Percentiles rank a stretch among this genome's conserved stretches.
phyloP scores from a whole-genome alignment of 37 sponge, comb jelly and placozoan genomes.

The Halichondria panicea region DNA sequence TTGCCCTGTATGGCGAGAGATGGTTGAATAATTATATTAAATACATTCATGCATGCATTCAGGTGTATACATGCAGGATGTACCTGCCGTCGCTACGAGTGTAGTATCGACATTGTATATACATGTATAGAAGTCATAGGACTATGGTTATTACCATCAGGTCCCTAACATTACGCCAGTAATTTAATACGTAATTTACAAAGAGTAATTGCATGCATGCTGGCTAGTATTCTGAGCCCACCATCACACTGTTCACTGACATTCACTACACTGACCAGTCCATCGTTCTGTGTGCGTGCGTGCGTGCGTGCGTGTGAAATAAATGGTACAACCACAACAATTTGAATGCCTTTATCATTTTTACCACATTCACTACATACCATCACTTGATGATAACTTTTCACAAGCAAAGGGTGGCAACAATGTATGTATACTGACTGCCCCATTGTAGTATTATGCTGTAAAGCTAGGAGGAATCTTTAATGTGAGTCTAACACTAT shows the following conservation, averaged over 20 bases:
- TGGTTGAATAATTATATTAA: neutral
- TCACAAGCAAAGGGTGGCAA: neutral
- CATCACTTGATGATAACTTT: neutral
- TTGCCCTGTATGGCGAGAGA: conserved; percentile 54
- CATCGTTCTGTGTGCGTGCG: conserved; percentile 62
- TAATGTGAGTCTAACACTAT: neutral
- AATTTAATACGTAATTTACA: no score
- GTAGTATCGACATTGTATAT: no score
- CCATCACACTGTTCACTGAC: conserved; percentile 69
- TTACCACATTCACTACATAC: no score
- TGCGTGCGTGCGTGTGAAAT: neutral
- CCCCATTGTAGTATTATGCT: neutral
- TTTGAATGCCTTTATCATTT: no score
- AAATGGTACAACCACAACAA: no score
- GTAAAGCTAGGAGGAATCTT: neutral
- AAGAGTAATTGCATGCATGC: conserved; percentile 69
- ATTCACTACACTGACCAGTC: conserved; percentile 51
- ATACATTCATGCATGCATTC: no score
- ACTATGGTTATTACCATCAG: no score
- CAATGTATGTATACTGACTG: neutral
- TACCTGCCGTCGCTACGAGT: no score
- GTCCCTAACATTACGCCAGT: no score
- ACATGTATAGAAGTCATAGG: no score
- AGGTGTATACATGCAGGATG: no score
- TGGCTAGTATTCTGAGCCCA: conserved; percentile 78